A percentile compares a stretch with the other conserved stretches of the same genome.
Evolutionary conservation across 2,113 vertebrate species (phyloP).

Genomic region (Sturnira hondurensis): DNA sequence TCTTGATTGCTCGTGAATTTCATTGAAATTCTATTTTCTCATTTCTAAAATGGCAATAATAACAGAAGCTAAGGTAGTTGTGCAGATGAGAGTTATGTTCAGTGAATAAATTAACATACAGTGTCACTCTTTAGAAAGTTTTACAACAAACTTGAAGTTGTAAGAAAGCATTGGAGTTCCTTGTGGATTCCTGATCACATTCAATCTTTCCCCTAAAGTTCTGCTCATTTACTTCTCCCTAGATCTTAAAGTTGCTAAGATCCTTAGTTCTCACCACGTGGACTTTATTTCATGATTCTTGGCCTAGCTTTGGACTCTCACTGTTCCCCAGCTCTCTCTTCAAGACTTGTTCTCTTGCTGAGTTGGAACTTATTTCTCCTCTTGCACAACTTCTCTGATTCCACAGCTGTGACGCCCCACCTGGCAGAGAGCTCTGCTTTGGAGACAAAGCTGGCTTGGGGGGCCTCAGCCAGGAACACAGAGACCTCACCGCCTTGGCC

Average conservation of each 20-base stretch:
- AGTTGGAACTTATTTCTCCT: constrained; percentile 59
- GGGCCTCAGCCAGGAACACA: constrained; percentile 25
- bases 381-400: constrained; percentile 71
- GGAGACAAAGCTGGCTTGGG: constrained; percentile 9
- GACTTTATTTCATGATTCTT: constrained; percentile 8
- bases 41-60: not conserved
- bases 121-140: not conserved
- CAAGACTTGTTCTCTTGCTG: constrained; percentile 44
- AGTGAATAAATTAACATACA: not conserved
- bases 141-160: not conserved
- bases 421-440: constrained; percentile 55
- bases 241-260: not conserved
- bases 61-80: not conserved
- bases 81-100: not conserved
- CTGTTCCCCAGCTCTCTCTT: constrained; percentile 13
- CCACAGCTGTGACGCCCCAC: constrained; percentile 58
- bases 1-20: not conserved
- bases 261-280: constrained; percentile 35
- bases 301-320: not conserved
- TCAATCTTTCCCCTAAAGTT: not conserved
- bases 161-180: not conserved
- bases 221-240: not conserved
- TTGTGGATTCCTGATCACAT: not conserved
- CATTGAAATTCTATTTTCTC: constrained; percentile 27
- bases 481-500: not conserved